Evolutionary conservation across 1,140 invertebrate genomes (phyloP), one percentile per base, ranked within the genome.

Genomic region (Drosophila triauraria): DNA sequence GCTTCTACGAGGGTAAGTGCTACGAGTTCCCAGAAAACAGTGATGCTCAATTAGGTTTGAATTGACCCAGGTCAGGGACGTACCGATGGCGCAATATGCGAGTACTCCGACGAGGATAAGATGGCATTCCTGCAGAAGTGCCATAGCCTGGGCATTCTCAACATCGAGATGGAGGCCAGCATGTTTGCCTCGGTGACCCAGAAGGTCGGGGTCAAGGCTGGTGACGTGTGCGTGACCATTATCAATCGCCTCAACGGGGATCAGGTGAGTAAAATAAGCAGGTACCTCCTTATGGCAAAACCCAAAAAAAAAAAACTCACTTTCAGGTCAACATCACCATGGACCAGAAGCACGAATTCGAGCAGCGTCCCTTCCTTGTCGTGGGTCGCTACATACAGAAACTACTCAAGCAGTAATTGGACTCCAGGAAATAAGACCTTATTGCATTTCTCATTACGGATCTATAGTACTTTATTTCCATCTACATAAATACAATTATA

Each of bases 101-200:
- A 98, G 38, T 92, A 92, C 48, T 95, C 94, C 0, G 95, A 97
- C 75, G 93, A 94, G 0, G 98, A 99, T 25, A 99, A 99, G 92
- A 94, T 98, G 93, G 94, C 94, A 0, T 99, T 97, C 82, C 64
- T 88, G 12, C 46, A 74, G 0, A 51, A 72, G 44, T 88, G 99
- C 25, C 93, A 95, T 13, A 51, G 95, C 1, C 87, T 95, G 25
- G 97, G 97, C 0, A 96, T 99, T 1, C 94, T 95, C 1, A 99
- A 99, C 91, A 99, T 99, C 71, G 99, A 99, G 93, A 99, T 99
- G 99, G 99, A 99, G 93, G 96, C 97, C 2, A 94, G 97, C 0
- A 96, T 96, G 40, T 99, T 99, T 84, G 96, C 98, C 0, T 97
- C 98, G 0, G 93, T 99, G 10, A 98, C 97, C 2, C 95, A 96